A percentile compares a stretch with the other conserved stretches of the same genome.
These are phyloP conservation scores for Xestia sexstrigata DNA, from an alignment of 2,888 invertebrate species.

Conservation along the genomic window DNA sequence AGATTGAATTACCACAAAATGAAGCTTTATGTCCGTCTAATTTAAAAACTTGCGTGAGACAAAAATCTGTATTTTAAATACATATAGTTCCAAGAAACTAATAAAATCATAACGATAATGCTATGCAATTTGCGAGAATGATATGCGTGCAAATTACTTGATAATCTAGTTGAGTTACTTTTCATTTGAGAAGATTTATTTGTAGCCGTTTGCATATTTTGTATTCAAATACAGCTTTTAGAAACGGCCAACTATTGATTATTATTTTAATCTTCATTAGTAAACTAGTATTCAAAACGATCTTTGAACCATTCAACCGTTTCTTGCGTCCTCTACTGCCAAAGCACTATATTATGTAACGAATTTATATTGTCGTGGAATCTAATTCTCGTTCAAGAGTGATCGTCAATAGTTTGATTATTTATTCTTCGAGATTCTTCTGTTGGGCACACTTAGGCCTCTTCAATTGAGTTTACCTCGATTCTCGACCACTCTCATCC, in stretches of 20 bases:
- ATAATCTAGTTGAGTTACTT: neutral
- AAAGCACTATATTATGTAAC: neutral
- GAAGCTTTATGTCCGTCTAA: neutral
- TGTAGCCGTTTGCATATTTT: neutral
- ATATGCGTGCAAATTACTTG: slow-evolving; percentile 10
- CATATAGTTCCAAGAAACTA: neutral
- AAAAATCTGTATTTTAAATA: neutral
- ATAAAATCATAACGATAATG: slow-evolving; percentile 17
- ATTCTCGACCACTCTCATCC: neutral
- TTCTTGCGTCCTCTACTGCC: neutral
- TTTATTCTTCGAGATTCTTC: neutral
- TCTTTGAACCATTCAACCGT: neutral
- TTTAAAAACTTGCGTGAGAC: slow-evolving; percentile 1
- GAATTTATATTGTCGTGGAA: too few species aligned
- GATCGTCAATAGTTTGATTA: neutral
- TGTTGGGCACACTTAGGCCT: neutral
- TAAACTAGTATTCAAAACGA: neutral
- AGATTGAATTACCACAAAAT: neutral
- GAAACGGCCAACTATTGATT: neutral
- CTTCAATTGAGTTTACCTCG: neutral
- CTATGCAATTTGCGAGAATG: slow-evolving; percentile 8
- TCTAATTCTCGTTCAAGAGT: neutral
- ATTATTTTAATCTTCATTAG: neutral
- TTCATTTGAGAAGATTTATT: neutral
- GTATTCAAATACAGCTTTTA: neutral